phyloP scores from a whole-genome alignment of 2,888 invertebrate genomes.

The Eupithecia subumbrata region DNA sequence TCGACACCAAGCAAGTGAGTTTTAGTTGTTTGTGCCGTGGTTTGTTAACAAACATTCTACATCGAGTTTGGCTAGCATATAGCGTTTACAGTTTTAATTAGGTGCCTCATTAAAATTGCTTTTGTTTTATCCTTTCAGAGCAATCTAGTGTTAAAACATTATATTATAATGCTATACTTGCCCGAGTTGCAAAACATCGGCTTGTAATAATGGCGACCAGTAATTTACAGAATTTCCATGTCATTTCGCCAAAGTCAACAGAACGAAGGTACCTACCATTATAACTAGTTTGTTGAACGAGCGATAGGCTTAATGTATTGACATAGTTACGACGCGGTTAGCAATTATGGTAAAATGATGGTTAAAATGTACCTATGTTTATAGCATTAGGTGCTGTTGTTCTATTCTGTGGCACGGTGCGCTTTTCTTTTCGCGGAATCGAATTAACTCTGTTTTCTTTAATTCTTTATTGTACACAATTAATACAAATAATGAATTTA shows the following conservation, averaged over 20 bases:
- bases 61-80: background rate
- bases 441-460: too few species aligned
- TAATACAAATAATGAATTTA: too few species aligned
- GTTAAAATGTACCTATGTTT: slow-evolving; percentile 8
- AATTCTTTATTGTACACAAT: too few species aligned
- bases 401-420: slow-evolving; percentile 14
- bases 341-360: slow-evolving; percentile 34
- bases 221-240: slow-evolving; percentile 24
- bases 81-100: background rate
- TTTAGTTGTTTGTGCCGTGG: too few species aligned
- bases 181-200: background rate
- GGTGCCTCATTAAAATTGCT: background rate
- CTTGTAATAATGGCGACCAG: slow-evolving; percentile 16
- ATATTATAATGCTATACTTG: background rate
- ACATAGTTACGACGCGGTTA: slow-evolving; percentile 34
- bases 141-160: background rate
- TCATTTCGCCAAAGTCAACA: slow-evolving; percentile 35
- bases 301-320: slow-evolving; percentile 43
- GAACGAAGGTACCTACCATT: slow-evolving; percentile 31
- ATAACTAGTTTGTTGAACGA: slow-evolving; percentile 38
- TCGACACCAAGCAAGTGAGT: too few species aligned
- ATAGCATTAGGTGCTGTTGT: background rate
- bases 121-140: background rate
- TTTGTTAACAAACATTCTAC: too few species aligned
- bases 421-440: slow-evolving; percentile 33